Evolutionary conservation across 2,888 invertebrate species (phyloP).

Genomic region (Apeira syringaria): DNA sequence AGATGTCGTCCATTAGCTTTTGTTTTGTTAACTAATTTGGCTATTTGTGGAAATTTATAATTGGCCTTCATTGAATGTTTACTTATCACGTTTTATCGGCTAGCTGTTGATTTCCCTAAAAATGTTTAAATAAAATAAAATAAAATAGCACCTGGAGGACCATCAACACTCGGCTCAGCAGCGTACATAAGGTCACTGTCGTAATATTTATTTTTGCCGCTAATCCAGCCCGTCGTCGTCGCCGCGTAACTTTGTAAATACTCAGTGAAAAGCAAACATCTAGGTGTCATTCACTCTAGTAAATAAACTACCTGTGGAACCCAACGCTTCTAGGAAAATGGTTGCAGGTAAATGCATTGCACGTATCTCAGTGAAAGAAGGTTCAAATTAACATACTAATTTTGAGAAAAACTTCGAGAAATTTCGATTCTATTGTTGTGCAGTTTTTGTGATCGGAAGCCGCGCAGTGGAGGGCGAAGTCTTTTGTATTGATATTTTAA

Average conservation of each 20-base stretch:
- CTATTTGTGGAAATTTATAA: too few species aligned
- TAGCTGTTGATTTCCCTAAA: too few species aligned
- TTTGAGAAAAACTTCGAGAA: slow-evolving; percentile 12
- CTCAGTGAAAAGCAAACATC: slow-evolving; percentile 33
- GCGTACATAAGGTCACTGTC: slow-evolving; percentile 15
- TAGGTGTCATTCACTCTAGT: slow-evolving; percentile 40
- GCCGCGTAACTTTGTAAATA: slow-evolving; percentile 36
- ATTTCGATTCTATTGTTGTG: slow-evolving; percentile 26
- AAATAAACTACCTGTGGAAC: slow-evolving; percentile 32
- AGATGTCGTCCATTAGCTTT: too few species aligned
- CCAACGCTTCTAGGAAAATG: slow-evolving; percentile 30
- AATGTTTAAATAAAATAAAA: too few species aligned
- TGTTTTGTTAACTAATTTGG: too few species aligned
- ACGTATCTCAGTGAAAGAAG: slow-evolving; percentile 18
- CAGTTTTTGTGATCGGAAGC: slow-evolving; percentile 57
- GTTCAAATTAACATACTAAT: slow-evolving; percentile 3
- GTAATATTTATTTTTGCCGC: slow-evolving; percentile 35
- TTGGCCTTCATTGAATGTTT: too few species aligned
- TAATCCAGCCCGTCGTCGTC: slow-evolving; percentile 29
- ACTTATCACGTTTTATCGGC: too few species aligned
- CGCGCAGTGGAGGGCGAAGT: slow-evolving; percentile 45
- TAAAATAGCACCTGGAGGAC: too few species aligned
- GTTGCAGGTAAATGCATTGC: slow-evolving; percentile 18
- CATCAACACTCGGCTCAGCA: slow-evolving; percentile 20
- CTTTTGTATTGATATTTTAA: slow-evolving; percentile 58